Evolutionary conservation across 1,140 invertebrate species (phyloP).

Genomic region (Limonius californicus): DNA sequence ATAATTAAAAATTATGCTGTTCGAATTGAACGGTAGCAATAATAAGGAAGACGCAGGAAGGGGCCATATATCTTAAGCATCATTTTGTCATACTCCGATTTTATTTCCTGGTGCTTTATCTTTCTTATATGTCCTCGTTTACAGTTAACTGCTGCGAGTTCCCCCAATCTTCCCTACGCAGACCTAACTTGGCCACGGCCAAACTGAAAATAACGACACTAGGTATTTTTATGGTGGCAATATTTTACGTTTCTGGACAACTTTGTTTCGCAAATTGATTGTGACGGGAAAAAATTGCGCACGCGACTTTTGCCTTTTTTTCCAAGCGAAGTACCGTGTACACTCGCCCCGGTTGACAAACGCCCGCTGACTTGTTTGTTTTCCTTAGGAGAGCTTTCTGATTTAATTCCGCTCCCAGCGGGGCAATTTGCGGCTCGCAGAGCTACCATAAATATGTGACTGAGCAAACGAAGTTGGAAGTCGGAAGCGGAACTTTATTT

Average conservation of each 20-base stretch:
- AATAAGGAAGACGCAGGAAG: slow-evolving; percentile 15
- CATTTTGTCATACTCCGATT: slow-evolving; percentile 43
- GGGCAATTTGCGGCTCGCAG: slow-evolving; percentile 18
- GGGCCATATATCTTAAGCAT: slow-evolving; percentile 29
- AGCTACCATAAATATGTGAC: too few species aligned
- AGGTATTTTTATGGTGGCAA: slow-evolving; percentile 31
- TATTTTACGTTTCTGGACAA: slow-evolving; percentile 29
- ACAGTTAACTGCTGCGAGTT: slow-evolving; percentile 27
- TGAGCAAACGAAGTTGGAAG: too few species aligned
- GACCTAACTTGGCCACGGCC: background rate
- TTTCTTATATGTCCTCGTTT: slow-evolving; percentile 42
- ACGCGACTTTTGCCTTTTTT: background rate
- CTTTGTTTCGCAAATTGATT: slow-evolving; percentile 10
- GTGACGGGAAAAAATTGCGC: slow-evolving; percentile 4
- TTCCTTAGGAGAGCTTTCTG: background rate
- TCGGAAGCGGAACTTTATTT: too few species aligned
- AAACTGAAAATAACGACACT: slow-evolving; percentile 35
- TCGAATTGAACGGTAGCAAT: too few species aligned
- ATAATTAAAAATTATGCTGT: too few species aligned
- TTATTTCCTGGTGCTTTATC: slow-evolving; percentile 44
- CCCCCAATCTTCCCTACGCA: slow-evolving; percentile 26
- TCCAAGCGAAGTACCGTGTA: too few species aligned
- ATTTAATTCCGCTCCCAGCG: slow-evolving; percentile 27
- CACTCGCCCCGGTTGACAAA: too few species aligned
- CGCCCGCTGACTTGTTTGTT: too few species aligned